phyloP scores from a whole-genome alignment of 1,140 invertebrate species.

The Leptestheria dahalacensis region DNA sequence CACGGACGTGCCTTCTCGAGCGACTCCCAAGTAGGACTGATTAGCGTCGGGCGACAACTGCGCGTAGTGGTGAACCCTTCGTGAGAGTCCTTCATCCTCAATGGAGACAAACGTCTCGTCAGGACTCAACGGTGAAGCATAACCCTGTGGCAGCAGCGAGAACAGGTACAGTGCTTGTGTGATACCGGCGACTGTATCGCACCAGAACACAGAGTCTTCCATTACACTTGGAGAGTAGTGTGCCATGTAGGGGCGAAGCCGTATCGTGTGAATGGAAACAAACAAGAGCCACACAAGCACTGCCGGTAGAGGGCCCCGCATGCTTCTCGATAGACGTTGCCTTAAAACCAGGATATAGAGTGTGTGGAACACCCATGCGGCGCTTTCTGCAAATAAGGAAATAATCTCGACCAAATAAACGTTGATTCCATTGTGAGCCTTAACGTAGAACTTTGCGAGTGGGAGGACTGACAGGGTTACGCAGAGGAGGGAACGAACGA shows the following conservation, averaged over 20 bases:
- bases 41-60: slow-evolving; percentile 30
- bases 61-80: not conserved
- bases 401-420: slow-evolving; percentile 3
- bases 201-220: not conserved
- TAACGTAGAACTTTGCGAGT: not conserved
- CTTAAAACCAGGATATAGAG: slow-evolving; percentile 12
- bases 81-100: not conserved
- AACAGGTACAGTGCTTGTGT: slow-evolving; percentile 13
- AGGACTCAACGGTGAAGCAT: not conserved
- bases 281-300: not conserved
- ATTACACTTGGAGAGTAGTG: not conserved
- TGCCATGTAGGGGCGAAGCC: not conserved
- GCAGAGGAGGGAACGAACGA: not conserved
- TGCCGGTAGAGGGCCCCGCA: not conserved
- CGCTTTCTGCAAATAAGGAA: not conserved
- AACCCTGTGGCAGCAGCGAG: slow-evolving; percentile 17
- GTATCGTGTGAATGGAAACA: not conserved
- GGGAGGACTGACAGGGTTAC: slow-evolving; percentile 6
- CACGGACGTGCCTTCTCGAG: slow-evolving; percentile 54
- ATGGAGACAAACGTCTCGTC: slow-evolving; percentile 5
- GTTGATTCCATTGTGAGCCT: too few relatives aligned
- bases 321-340: slow-evolving; percentile 11
- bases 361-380: slow-evolving; percentile 8
- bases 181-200: not conserved
- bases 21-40: slow-evolving; percentile 51